phyloP scores from a whole-genome alignment of 2,113 vertebrate species.

The Blennius ocellaris region DNA sequence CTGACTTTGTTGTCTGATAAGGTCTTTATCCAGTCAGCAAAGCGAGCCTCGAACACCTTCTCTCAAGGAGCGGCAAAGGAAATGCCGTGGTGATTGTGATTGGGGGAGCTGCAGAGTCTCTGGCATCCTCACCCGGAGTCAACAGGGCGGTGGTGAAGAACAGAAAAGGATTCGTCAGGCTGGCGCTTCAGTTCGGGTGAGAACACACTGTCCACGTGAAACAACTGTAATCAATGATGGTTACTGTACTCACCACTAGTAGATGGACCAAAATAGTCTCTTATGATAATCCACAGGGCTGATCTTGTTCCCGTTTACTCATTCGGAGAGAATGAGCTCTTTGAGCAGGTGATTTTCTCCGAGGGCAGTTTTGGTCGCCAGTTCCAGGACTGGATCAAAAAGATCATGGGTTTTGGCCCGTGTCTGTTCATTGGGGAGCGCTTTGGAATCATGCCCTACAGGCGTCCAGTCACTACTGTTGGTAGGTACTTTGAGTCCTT shows the following conservation, averaged over 20 bases:
- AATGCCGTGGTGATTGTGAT: conserved; percentile 85
- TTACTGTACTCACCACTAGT: background rate
- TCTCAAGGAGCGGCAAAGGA: conserved; percentile 78
- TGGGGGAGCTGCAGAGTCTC: conserved; percentile 84
- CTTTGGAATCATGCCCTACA: conserved; percentile 80
- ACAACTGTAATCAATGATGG: background rate
- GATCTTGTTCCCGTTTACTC: conserved; percentile 87
- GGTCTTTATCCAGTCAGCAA: conserved; percentile 82
- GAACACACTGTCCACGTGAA: conserved; percentile 16
- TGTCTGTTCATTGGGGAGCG: conserved; percentile 84
- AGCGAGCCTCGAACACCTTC: conserved; percentile 78
- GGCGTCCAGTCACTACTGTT: conserved; percentile 82
- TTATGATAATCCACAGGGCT: conserved; percentile 71
- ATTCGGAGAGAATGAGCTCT: conserved; percentile 89
- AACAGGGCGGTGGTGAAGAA: conserved; percentile 77
- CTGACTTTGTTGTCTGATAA: conserved; percentile 44
- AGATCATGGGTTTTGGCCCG: conserved; percentile 80
- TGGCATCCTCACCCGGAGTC: conserved; percentile 74
- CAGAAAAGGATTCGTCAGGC: conserved; percentile 84
- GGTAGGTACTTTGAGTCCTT: conserved; percentile 77
- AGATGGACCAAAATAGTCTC: background rate
- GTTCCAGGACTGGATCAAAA: conserved; percentile 84
- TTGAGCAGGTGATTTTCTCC: conserved; percentile 76
- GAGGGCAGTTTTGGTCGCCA: conserved; percentile 70
- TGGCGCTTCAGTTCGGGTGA: conserved; percentile 86